These are phyloP conservation scores for Leptopilina drosophilae DNA, from an alignment of 2,888 invertebrate genomes.

Conservation along the genomic window DNA sequence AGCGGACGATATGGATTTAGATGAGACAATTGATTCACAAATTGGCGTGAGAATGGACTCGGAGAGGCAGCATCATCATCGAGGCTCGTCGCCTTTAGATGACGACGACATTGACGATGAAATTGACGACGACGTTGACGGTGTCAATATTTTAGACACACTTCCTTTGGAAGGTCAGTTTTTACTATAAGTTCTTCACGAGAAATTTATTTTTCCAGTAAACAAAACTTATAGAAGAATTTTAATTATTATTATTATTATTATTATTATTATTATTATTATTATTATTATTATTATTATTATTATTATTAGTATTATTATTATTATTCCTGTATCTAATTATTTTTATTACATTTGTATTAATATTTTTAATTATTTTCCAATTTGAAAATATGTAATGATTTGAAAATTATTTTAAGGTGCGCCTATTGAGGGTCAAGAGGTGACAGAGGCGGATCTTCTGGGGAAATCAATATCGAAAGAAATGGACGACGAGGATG, in stretches of 20 bases:
- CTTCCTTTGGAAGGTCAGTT: conserved; percentile 71
- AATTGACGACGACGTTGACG: conserved; percentile 61
- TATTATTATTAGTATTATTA: too few species aligned
- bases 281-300: too few species aligned
- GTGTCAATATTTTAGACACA: conserved; percentile 74
- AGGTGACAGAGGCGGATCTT: conserved; percentile 74
- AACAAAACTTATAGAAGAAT: too few species aligned
- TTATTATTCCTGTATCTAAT: too few species aligned
- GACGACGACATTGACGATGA: conserved; percentile 71
- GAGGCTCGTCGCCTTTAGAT: conserved; percentile 62
- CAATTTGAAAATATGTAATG: neutral
- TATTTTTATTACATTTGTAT: too few species aligned
- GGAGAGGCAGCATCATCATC: conserved; percentile 63
- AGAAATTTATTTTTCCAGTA: too few species aligned
- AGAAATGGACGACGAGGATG: conserved; percentile 70
- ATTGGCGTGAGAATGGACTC: conserved; percentile 73
- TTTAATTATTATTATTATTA: too few species aligned
- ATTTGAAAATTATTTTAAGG: conserved; percentile 58
- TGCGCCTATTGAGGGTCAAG: conserved; percentile 74
- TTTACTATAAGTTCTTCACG: too few species aligned
- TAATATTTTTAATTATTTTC: neutral
- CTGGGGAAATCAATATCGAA: conserved; percentile 69
- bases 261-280: too few species aligned
- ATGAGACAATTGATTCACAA: conserved; percentile 74
- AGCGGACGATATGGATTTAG: conserved; percentile 75